Base-by-base conservation (phyloP, 1,140 invertebrate species). In the Cardiocondyla obscurior region DNA sequence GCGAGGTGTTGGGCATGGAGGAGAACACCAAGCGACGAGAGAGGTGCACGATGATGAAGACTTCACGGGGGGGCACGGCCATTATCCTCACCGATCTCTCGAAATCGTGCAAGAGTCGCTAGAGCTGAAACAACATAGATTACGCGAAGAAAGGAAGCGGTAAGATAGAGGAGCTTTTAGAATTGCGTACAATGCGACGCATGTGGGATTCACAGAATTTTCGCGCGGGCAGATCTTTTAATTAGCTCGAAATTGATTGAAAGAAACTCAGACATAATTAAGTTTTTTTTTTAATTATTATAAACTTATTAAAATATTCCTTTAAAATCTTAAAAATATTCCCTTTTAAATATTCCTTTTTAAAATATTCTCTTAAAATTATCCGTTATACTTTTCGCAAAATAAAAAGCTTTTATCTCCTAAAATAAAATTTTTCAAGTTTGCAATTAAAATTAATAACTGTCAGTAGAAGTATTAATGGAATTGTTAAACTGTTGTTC, bases 91-190 rank as follows among this genome's bases (percentile, higher is more conserved):
- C 85, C 69, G 81, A 81, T 85, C 69, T 79, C 28, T 72, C 55
- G 85, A 72, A 84, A 86, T 86, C 85, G 58, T 62, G 81, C 42
- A 51, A 86, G 85, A 86, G 72, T 86, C 85, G 49, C 73, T 53
- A 69, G 62, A 79, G 46, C 33, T 79, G 46, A 69, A 79, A 53
- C 62, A 69, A 69, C 62, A 69, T 42, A 67, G 33, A 69, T 79
- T 67, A 69, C 12, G 28, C 62, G 49, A 67, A 69, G 74, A 53
- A 76, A 76, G 58, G 33, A 77, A 53, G 44, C 28, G 36, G 58
- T 39, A 28, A 77, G 60, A 67, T 65, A 39, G 30, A 74, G 25
- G 39, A 28, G 44, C 19, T 49, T 65, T 65, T 22, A 5, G 2
- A 44, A 28, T 74, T 25, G 19, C 57, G 19, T 60, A 33, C 28